These are phyloP conservation scores for Psylliodes chrysocephalus DNA, from an alignment of 2,888 invertebrate species.

Conservation along the genomic window DNA sequence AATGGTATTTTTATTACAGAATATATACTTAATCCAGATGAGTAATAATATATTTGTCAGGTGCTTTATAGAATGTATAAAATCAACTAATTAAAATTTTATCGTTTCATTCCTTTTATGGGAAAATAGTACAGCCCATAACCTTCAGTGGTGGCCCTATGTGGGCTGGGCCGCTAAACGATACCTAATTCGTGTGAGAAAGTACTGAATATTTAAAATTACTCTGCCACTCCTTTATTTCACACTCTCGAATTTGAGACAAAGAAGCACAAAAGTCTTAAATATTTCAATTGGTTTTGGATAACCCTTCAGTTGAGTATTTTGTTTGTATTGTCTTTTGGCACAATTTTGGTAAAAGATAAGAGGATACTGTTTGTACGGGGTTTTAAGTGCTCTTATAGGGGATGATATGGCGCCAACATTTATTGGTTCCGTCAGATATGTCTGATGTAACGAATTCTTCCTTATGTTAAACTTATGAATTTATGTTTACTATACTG, in stretches of 20 bases:
- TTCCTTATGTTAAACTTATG: no score
- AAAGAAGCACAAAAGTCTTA: constrained; percentile 8
- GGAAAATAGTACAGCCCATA: neutral
- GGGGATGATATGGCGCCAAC: neutral
- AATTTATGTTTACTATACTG: no score
- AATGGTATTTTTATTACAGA: no score
- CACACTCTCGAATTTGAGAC: constrained; percentile 50
- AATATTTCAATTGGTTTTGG: neutral
- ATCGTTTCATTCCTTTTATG: neutral
- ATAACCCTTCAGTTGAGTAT: neutral
- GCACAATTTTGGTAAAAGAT: neutral
- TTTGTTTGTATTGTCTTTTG: neutral
- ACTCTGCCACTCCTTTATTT: constrained; percentile 53
- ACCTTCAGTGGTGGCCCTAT: constrained; percentile 49
- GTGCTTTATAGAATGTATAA: no score
- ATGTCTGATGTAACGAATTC: no score
- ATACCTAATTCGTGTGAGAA: constrained; percentile 58
- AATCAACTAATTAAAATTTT: no score
- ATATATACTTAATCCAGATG: no score
- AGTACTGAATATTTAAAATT: constrained; percentile 44
- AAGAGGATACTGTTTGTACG: neutral
- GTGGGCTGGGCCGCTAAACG: constrained; percentile 56
- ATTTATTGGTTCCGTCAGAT: neutral
- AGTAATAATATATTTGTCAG: no score
- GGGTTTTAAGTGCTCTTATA: neutral